Conservation (phyloP, 1,140 invertebrate species). For the Sitobion miscanthi region DNA sequence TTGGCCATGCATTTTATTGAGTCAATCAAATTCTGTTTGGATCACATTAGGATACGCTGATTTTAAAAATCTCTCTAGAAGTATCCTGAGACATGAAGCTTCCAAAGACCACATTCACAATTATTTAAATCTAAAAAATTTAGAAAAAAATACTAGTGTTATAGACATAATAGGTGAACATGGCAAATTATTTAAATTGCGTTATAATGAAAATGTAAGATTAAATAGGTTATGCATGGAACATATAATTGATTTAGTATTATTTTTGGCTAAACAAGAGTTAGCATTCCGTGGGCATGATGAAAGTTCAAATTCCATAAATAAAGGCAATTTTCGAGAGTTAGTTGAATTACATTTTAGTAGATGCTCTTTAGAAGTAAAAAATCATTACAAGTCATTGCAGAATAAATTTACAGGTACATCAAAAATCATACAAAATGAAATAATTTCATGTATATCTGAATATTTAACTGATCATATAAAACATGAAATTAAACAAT, state of each 20-base stretch:
- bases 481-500: neutral
- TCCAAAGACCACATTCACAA: neutral
- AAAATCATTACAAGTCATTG: neutral
- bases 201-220: neutral
- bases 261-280: conserved; percentile 24
- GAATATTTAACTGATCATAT: neutral
- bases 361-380: neutral
- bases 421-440: conserved; percentile 42
- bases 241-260: neutral
- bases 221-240: neutral
- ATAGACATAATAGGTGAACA: too few species aligned
- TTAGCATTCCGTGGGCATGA: conserved; percentile 16
- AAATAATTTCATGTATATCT: conserved; percentile 21
- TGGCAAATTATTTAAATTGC: too few species aligned
- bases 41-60: too few species aligned
- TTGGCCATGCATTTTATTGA: too few species aligned
- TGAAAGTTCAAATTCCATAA: neutral
- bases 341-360: neutral
- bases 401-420: neutral
- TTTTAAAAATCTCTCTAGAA: too few species aligned
- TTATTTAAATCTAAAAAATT: neutral
- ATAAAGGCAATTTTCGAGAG: conserved; percentile 27
- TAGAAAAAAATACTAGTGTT: too few species aligned
- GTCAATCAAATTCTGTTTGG: too few species aligned
- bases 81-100: too few species aligned